phyloP scores from a whole-genome alignment of 2,113 vertebrate species.

The Apus apus region DNA sequence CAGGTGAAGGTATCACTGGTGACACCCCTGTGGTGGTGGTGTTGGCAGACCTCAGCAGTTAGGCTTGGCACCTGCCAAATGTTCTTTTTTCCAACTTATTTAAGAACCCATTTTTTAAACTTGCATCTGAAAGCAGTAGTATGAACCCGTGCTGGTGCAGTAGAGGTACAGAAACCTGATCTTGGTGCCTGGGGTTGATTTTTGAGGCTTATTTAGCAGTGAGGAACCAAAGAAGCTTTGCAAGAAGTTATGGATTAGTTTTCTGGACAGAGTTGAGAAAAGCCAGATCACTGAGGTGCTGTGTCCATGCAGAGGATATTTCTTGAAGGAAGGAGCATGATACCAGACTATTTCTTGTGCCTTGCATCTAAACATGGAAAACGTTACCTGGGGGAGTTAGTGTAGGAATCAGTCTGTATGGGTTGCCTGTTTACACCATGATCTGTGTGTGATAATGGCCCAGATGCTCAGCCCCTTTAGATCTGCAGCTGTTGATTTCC shows the following conservation, averaged over 20 bases:
- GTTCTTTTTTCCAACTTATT: neutral
- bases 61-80: neutral
- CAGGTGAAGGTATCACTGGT: neutral
- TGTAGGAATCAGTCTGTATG: neutral
- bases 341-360: neutral
- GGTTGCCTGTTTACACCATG: neutral
- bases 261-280: neutral
- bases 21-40: neutral
- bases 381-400: neutral
- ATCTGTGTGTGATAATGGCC: neutral
- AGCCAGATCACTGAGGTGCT: neutral
- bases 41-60: neutral
- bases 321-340: neutral
- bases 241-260: neutral
- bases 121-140: neutral
- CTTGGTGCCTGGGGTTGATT: neutral
- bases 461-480: neutral
- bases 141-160: neutral
- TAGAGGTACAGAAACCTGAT: neutral
- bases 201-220: neutral
- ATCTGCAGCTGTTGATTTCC: slow-evolving; percentile 17
- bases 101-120: neutral
- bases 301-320: neutral
- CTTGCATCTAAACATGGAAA: neutral
- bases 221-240: neutral